These are phyloP conservation scores for Oscheius onirici DNA, from an alignment of 2,888 invertebrate genomes.

Conservation along the genomic window DNA sequence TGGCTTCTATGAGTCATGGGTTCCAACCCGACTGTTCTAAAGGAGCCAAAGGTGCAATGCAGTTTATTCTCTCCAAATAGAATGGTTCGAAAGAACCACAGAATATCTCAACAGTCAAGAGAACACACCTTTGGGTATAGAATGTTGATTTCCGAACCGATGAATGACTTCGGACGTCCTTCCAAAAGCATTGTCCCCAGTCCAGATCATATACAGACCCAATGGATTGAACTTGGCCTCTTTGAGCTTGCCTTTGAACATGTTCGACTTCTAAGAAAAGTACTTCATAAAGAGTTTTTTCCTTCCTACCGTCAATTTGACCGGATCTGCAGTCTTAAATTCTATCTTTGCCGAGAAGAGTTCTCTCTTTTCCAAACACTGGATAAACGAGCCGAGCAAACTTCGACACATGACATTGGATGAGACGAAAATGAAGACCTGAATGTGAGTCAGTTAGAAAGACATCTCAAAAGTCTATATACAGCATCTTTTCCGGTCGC, in stretches of 20 bases:
- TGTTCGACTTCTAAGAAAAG: constrained; percentile 8
- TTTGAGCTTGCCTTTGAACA: neutral
- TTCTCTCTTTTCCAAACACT: constrained; percentile 6
- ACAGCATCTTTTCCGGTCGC: neutral
- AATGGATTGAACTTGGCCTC: neutral
- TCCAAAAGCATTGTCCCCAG: constrained; percentile 6
- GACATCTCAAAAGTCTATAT: neutral
- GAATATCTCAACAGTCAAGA: neutral
- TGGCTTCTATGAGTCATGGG: too few relatives aligned
- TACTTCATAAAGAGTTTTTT: neutral
- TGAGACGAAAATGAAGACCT: constrained; percentile 21
- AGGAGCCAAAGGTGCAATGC: too few relatives aligned
- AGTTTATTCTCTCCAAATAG: too few relatives aligned
- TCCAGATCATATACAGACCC: constrained; percentile 9
- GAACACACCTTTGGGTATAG: constrained; percentile 13
- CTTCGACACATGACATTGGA: constrained; percentile 6
- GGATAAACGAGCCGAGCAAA: constrained; percentile 8
- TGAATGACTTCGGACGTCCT: constrained; percentile 14
- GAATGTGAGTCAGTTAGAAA: neutral
- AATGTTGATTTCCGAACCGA: constrained; percentile 19
- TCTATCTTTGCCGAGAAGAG: neutral
- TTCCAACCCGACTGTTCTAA: too few relatives aligned
- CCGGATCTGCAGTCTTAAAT: constrained; percentile 5
- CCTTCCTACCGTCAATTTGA: neutral
- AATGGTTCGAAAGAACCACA: constrained; percentile 59